phyloP scores from a whole-genome alignment of 2,888 invertebrate species.

The Agrotis exclamationis region DNA sequence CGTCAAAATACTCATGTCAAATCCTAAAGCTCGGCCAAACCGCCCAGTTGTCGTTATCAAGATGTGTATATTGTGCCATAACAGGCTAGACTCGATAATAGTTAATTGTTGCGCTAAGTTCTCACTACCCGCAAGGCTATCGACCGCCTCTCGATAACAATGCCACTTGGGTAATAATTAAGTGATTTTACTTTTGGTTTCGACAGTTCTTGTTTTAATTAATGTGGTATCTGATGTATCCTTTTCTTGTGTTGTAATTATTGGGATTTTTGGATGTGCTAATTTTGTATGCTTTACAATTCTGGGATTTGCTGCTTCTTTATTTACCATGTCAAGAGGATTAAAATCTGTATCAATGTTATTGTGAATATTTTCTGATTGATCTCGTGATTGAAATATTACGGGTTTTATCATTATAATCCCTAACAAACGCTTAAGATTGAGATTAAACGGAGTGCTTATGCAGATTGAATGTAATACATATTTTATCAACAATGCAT shows the following conservation, averaged over 20 bases:
- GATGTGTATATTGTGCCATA: slow-evolving; percentile 64
- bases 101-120: slow-evolving; percentile 64
- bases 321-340: neutral
- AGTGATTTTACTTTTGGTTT: slow-evolving; percentile 59
- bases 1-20: slow-evolving; percentile 62
- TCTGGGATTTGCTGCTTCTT: neutral
- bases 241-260: neutral
- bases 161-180: slow-evolving; percentile 62
- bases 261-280: neutral
- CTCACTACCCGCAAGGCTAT: slow-evolving; percentile 62
- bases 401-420: no score
- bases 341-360: neutral
- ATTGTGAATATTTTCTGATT: no score
- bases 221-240: slow-evolving; percentile 32
- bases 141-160: slow-evolving; percentile 60
- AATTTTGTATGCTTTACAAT: neutral
- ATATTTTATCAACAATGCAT: no score
- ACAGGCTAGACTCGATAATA: slow-evolving; percentile 54
- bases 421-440: no score
- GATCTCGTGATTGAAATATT: neutral
- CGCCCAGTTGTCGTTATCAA: slow-evolving; percentile 59
- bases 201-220: slow-evolving; percentile 56
- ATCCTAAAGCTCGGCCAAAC: slow-evolving; percentile 51
- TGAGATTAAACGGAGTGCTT: no score
- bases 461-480: no score